Percentiles rank a stretch among this genome's conserved stretches.
Evolutionary conservation across 2,888 invertebrate species (phyloP).

Genomic region (Cantharis nigra): DNA sequence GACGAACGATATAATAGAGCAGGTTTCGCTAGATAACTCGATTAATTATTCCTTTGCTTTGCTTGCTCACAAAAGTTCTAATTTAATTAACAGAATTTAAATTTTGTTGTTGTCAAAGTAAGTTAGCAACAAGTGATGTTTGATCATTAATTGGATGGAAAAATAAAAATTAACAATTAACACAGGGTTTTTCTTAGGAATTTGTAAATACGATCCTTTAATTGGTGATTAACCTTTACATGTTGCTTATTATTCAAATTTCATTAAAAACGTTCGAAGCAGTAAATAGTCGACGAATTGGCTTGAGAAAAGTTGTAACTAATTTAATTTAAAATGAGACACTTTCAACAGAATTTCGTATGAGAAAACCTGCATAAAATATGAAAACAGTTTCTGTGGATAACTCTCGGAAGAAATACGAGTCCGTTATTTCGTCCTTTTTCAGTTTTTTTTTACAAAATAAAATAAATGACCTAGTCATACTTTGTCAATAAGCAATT

Average conservation of each 20-base stretch:
- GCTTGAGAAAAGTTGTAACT: neutral
- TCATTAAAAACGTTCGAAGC: neutral
- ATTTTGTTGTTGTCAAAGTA: neutral
- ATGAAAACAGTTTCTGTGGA: slow-evolving; percentile 9
- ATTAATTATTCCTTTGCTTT: neutral
- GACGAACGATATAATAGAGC: neutral
- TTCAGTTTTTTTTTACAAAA: neutral
- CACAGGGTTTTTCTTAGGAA: neutral
- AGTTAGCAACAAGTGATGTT: neutral
- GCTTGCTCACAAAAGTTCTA: neutral
- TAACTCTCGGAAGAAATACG: neutral
- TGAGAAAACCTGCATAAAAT: slow-evolving; percentile 16
- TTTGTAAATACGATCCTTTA: neutral
- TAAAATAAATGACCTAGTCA: too few species aligned
- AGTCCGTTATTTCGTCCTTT: neutral
- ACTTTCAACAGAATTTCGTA: slow-evolving; percentile 4
- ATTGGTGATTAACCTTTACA: neutral
- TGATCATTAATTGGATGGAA: neutral
- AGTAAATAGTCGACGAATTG: neutral
- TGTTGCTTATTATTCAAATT: neutral
- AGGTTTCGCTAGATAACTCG: neutral
- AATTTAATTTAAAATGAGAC: slow-evolving; percentile 6
- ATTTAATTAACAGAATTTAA: neutral
- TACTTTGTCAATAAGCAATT: too few species aligned
- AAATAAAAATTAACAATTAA: neutral